phyloP scores from a whole-genome alignment of 1,140 invertebrate genomes.

The Ceratosolen solmsi region DNA sequence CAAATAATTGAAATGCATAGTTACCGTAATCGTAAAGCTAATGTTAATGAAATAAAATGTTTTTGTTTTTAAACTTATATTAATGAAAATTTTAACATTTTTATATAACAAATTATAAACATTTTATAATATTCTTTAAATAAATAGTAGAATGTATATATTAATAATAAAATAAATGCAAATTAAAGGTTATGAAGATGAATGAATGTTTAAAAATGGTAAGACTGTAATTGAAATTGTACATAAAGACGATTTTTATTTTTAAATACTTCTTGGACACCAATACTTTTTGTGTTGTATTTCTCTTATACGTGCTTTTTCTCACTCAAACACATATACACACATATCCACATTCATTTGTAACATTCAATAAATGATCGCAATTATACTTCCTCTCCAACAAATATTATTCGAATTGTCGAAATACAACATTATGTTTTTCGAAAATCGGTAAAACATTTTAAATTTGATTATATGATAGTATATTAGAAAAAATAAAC shows the following conservation, averaged over 20 bases:
- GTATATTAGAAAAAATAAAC: not conserved
- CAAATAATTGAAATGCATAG: too few relatives aligned
- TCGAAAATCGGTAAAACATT: not conserved
- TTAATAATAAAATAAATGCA: too few relatives aligned
- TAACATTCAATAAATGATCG: not conserved
- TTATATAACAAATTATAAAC: too few relatives aligned
- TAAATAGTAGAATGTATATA: too few relatives aligned
- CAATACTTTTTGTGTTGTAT: constrained; percentile 63
- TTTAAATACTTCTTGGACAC: constrained; percentile 71
- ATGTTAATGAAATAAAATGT: too few relatives aligned
- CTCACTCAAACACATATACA: constrained; percentile 18
- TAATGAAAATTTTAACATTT: too few relatives aligned
- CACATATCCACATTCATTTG: constrained; percentile 29
- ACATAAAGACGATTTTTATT: constrained; percentile 72
- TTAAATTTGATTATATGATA: not conserved
- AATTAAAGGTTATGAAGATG: too few relatives aligned
- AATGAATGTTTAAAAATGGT: not conserved
- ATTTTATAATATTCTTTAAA: too few relatives aligned
- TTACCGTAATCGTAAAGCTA: too few relatives aligned
- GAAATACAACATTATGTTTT: constrained; percentile 4
- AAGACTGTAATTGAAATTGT: constrained; percentile 63
- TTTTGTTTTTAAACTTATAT: too few relatives aligned
- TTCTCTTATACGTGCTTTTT: constrained; percentile 46
- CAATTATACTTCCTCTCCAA: not conserved
- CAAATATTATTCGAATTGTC: not conserved